Conservation (phyloP, 2,113 vertebrate genomes). For the Cryptomyrus ogoouensis region DNA sequence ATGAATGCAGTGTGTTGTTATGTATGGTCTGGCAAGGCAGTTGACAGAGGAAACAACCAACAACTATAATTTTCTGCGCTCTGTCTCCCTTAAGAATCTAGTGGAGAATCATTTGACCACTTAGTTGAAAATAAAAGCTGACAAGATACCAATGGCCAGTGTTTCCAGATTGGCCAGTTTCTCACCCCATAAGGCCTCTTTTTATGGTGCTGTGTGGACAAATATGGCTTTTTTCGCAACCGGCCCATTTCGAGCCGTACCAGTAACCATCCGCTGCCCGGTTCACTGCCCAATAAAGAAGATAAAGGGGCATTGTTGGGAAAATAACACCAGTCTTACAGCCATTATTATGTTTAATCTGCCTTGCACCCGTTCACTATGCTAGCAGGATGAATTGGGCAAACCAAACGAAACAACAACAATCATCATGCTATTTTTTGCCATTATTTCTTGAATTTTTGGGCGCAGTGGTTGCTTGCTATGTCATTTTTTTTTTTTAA, state of each 20-base stretch:
- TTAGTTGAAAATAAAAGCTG: neutral
- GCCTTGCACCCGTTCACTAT: neutral
- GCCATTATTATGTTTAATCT: constrained; percentile 1
- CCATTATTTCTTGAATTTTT: neutral
- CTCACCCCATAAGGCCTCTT: neutral
- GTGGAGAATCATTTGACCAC: constrained; percentile 1
- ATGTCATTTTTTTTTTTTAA: neutral
- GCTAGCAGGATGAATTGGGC: neutral
- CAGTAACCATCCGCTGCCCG: neutral
- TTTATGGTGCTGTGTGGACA: neutral
- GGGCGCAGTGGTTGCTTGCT: neutral
- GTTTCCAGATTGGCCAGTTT: neutral
- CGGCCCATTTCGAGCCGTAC: neutral
- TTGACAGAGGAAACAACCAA: neutral
- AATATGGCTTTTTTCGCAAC: neutral
- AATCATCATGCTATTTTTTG: neutral
- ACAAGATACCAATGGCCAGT: neutral
- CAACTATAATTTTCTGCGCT: neutral
- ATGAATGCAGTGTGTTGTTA: neutral
- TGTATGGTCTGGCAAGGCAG: neutral
- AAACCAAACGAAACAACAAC: neutral
- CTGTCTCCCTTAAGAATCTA: neutral
- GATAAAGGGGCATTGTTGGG: neutral
- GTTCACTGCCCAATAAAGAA: neutral
- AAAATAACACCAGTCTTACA: neutral